A percentile compares a stretch with the other conserved stretches of the same genome.
Evolutionary conservation across 2,888 invertebrate species (phyloP).

Genomic region (Drosophila setosimentum): DNA sequence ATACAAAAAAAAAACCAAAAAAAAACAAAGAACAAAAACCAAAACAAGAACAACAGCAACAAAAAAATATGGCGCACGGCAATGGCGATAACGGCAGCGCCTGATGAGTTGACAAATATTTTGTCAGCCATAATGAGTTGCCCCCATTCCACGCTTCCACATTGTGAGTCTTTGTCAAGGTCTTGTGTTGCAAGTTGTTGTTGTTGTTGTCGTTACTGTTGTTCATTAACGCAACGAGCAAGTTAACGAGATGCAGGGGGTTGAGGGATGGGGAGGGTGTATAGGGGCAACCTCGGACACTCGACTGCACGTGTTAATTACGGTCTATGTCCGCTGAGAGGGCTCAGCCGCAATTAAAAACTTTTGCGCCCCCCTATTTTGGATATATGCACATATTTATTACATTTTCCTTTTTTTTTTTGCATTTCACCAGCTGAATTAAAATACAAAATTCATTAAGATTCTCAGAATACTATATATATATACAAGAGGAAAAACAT

Average conservation of each 20-base stretch:
- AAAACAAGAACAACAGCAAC: slow-evolving; percentile 10
- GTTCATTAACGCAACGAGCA: slow-evolving; percentile 49
- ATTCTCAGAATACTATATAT: not conserved
- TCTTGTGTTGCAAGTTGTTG: slow-evolving; percentile 14
- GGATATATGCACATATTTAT: not conserved
- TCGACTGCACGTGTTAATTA: slow-evolving; percentile 67
- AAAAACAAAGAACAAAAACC: slow-evolving; percentile 25
- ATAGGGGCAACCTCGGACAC: slow-evolving; percentile 7
- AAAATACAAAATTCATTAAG: not conserved
- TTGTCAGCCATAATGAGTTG: slow-evolving; percentile 76
- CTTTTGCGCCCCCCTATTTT: slow-evolving; percentile 45
- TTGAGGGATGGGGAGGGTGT: not conserved
- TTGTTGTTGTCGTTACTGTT: slow-evolving; percentile 14
- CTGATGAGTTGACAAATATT: slow-evolving; percentile 81
- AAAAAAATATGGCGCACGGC: slow-evolving; percentile 32
- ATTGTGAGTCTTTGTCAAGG: slow-evolving; percentile 22
- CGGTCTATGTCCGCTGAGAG: slow-evolving; percentile 56
- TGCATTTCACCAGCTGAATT: not conserved
- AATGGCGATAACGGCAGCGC: slow-evolving; percentile 44
- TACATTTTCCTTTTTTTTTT: not conserved
- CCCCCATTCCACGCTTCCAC: slow-evolving; percentile 9
- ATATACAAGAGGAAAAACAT: not conserved
- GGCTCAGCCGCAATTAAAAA: slow-evolving; percentile 68
- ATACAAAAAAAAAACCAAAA: slow-evolving; percentile 19
- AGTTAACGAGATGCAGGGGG: not conserved